Percentiles rank a stretch among this genome's conserved stretches.
Evolutionary conservation across 1,140 invertebrate genomes (phyloP).

Genomic region (Formica selysi): DNA sequence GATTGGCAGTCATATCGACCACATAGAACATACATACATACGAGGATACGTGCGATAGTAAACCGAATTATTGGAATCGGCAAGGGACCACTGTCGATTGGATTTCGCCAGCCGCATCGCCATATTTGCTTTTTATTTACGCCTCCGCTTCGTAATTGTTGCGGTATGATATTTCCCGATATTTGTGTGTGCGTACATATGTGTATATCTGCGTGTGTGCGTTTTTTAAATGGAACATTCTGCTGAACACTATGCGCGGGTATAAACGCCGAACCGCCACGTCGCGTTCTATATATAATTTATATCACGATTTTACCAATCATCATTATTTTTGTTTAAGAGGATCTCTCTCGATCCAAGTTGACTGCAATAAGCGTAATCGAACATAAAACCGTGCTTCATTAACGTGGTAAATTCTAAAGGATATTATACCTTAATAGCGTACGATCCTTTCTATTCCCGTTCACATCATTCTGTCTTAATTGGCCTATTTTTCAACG

Average conservation of each 20-base stretch:
- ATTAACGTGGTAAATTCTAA: constrained; percentile 50
- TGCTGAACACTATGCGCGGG: constrained; percentile 10
- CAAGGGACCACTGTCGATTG: constrained; percentile 54
- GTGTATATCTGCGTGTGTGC: too few species aligned
- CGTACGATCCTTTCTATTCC: constrained; percentile 45
- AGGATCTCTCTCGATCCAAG: constrained; percentile 6
- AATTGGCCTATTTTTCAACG: constrained; percentile 57
- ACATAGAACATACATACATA: constrained; percentile 11
- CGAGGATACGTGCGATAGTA: constrained; percentile 48
- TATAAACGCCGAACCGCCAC: neutral
- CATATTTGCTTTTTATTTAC: constrained; percentile 74
- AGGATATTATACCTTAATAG: constrained; percentile 49
- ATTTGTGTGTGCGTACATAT: neutral
- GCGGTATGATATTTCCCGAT: constrained; percentile 54
- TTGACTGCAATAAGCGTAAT: constrained; percentile 51
- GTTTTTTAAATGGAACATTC: constrained; percentile 37
- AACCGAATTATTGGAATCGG: constrained; percentile 75
- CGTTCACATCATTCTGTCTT: constrained; percentile 41
- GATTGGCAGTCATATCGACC: constrained; percentile 26
- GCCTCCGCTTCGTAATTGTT: constrained; percentile 55
- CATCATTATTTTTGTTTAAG: constrained; percentile 37
- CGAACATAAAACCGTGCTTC: constrained; percentile 45
- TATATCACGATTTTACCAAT: constrained; percentile 33
- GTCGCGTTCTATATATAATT: constrained; percentile 2
- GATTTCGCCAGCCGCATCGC: constrained; percentile 65